Evolutionary conservation across 2,797 vertebrate species (phyloP).

Genomic region (Amblyopsis hoosieri): DNA sequence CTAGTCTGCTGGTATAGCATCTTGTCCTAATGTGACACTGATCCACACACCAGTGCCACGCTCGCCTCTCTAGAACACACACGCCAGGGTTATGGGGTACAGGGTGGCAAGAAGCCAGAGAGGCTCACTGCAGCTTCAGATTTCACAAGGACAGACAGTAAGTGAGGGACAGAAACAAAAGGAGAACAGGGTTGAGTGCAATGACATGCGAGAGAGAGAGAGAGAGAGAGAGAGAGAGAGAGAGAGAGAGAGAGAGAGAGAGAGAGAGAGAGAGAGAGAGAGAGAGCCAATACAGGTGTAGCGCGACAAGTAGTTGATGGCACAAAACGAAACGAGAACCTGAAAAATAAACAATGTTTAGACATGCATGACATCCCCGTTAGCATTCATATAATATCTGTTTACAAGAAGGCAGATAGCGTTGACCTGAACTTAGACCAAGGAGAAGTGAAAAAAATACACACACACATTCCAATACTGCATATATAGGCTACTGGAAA

Average conservation of each 20-base stretch:
- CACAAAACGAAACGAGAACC: conserved; percentile 7
- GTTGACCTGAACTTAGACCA: background rate
- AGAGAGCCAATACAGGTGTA: background rate
- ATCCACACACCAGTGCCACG: background rate
- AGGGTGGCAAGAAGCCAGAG: conserved; percentile 59
- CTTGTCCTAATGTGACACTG: conserved; percentile 14
- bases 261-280: conserved; percentile 10
- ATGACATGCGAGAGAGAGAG: conserved; percentile 12
- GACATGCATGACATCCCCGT: conserved; percentile 17
- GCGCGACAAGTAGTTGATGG: conserved; percentile 13
- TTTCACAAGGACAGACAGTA: conserved; percentile 55
- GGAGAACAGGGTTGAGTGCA: conserved; percentile 31
- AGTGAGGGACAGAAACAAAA: conserved; percentile 30
- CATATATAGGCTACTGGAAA: no score
- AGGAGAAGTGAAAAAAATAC: background rate
- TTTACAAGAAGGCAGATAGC: background rate
- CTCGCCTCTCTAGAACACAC: background rate
- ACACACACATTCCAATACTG: no score
- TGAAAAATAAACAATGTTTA: background rate
- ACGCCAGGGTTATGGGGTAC: conserved; percentile 54
- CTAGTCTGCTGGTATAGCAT: conserved; percentile 32
- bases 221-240: conserved; percentile 17
- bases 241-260: conserved; percentile 5
- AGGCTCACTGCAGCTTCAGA: conserved; percentile 53
- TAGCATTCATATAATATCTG: background rate